A percentile compares a stretch with the other conserved stretches of the same genome.
phyloP scores from a whole-genome alignment of 2,888 invertebrate species.

The Marronus borbonicus region DNA sequence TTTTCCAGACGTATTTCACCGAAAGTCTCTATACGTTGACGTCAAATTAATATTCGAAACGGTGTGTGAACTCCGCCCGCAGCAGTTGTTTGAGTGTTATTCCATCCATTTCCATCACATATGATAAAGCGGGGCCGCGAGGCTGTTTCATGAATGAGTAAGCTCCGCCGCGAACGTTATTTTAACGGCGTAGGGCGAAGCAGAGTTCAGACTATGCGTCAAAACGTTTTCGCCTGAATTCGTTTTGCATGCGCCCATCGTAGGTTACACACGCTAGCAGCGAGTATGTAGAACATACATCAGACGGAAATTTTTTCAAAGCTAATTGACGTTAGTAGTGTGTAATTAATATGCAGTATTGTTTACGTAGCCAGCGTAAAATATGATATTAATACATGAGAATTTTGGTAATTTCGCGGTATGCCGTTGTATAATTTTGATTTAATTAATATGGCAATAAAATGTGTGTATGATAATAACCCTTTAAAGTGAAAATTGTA shows the following conservation, averaged over 20 bases:
- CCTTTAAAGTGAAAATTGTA: not conserved
- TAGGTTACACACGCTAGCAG: no score
- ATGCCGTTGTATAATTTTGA: not conserved
- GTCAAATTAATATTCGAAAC: constrained; percentile 54
- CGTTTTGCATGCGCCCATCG: no score
- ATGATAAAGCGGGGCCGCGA: constrained; percentile 49
- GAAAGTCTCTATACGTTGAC: not conserved
- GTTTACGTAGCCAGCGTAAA: no score
- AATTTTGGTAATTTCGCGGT: not conserved
- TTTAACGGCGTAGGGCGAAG: constrained; percentile 15
- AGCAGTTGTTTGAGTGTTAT: constrained; percentile 55
- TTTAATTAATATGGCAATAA: not conserved
- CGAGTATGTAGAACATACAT: not conserved
- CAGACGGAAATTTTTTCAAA: not conserved
- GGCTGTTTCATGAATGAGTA: constrained; percentile 47
- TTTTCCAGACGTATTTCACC: no score
- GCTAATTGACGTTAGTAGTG: constrained; percentile 3
- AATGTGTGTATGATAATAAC: not conserved
- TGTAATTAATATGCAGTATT: no score
- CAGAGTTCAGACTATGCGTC: constrained; percentile 5
- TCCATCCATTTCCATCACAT: constrained; percentile 53
- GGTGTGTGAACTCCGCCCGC: constrained; percentile 52
- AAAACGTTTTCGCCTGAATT: not conserved
- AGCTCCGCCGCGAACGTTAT: constrained; percentile 28
- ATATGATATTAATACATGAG: not conserved